phyloP scores from a whole-genome alignment of 2,797 vertebrate genomes.

The Labeo calbasu region DNA sequence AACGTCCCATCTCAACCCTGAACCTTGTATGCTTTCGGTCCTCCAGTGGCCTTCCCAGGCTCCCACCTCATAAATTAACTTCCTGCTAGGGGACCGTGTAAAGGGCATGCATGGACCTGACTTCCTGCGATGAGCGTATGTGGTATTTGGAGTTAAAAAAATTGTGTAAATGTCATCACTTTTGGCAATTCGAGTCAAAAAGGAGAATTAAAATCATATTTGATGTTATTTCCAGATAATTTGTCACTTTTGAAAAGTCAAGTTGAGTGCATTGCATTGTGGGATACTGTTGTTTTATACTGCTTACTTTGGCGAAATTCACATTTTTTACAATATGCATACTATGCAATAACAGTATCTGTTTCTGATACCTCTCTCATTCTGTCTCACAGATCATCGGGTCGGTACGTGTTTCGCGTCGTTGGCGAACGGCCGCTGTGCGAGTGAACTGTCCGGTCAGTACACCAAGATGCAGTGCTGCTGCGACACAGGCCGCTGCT shows the following conservation, averaged over 20 bases:
- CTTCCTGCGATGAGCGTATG: conserved; percentile 25
- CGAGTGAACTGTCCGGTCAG: conserved; percentile 86
- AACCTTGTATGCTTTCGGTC: conserved; percentile 63
- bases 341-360: not conserved
- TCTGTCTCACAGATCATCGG: conserved; percentile 85
- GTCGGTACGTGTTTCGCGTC: conserved; percentile 90
- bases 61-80: conserved; percentile 69
- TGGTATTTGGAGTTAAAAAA: conserved; percentile 21
- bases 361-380: not conserved
- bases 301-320: not conserved
- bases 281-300: not conserved
- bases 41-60: conserved; percentile 64
- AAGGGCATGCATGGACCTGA: conserved; percentile 25
- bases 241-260: too few relatives aligned
- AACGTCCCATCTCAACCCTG: conserved; percentile 67
- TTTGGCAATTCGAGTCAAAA: not conserved
- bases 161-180: not conserved
- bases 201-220: not conserved
- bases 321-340: not conserved
- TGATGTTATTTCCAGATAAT: not conserved
- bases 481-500: conserved; percentile 94
- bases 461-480: conserved; percentile 95
- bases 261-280: not conserved
- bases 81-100: conserved; percentile 59
- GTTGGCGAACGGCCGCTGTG: conserved; percentile 90